Percentiles rank a stretch among this genome's conserved stretches.
Evolutionary conservation across 1,140 invertebrate species (phyloP).

Genomic region (Drosophila mauritiana): DNA sequence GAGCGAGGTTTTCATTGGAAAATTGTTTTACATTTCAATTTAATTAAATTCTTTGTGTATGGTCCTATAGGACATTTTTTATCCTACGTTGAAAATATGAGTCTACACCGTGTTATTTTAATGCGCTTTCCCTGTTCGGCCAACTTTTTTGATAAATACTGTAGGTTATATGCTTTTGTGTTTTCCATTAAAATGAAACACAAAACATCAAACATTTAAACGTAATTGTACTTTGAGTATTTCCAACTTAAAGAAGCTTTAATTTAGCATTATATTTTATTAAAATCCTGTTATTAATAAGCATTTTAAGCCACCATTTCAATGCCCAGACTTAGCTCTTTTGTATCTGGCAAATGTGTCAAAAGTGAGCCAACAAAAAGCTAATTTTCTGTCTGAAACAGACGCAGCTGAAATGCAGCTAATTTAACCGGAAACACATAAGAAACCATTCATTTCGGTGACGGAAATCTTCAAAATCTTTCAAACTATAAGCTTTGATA

Average conservation of each 20-base stretch:
- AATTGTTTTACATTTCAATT: slow-evolving; percentile 64
- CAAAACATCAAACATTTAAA: too few relatives aligned
- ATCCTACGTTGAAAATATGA: slow-evolving; percentile 13
- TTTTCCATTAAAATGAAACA: slow-evolving; percentile 1
- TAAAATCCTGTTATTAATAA: slow-evolving; percentile 9
- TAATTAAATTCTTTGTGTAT: slow-evolving; percentile 39
- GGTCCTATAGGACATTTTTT: slow-evolving; percentile 1
- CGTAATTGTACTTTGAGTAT: background rate
- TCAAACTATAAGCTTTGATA: background rate
- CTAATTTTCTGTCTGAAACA: slow-evolving; percentile 54
- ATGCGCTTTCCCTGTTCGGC: slow-evolving; percentile 50
- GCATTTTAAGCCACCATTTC: background rate
- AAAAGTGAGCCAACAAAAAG: slow-evolving; percentile 47
- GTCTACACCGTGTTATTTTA: slow-evolving; percentile 50
- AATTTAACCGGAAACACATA: background rate
- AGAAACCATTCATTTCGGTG: background rate
- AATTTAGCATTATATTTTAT: background rate
- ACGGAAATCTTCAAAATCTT: too few relatives aligned
- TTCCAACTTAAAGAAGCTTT: background rate
- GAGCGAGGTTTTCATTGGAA: slow-evolving; percentile 16
- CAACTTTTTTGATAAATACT: slow-evolving; percentile 10
- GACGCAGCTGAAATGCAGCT: background rate
- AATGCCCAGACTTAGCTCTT: slow-evolving; percentile 4
- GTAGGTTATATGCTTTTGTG: background rate
- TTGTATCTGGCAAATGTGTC: slow-evolving; percentile 31